phyloP scores from a whole-genome alignment of 2,113 vertebrate species.

The Anolis sagrei region DNA sequence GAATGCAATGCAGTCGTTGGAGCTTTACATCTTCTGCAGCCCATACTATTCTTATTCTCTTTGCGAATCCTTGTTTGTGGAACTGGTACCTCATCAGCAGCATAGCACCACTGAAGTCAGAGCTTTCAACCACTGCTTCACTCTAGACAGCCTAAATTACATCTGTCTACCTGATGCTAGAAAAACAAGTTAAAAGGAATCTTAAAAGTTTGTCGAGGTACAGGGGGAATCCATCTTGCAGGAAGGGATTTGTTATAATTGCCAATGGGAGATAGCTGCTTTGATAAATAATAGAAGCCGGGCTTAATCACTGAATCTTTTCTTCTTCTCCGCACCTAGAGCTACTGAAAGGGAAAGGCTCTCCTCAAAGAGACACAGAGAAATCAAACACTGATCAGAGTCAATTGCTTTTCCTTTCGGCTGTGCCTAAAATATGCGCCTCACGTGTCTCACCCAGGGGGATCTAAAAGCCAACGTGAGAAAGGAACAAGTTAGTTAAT shows the following conservation, averaged over 20 bases:
- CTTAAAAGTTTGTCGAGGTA: slow-evolving; percentile 4
- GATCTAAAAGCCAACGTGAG: rapidly evolving
- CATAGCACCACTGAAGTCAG: background rate
- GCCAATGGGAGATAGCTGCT: slow-evolving; percentile 2
- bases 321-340: background rate
- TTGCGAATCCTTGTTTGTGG: background rate
- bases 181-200: slow-evolving; percentile 11
- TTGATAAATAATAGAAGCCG: slow-evolving; percentile 22
- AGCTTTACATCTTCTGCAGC: background rate
- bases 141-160: background rate
- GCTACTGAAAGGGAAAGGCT: slow-evolving; percentile 34
- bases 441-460: slow-evolving; percentile 34
- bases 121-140: too few relatives aligned
- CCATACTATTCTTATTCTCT: background rate
- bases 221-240: background rate
- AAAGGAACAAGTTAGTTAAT: background rate
- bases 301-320: slow-evolving; percentile 10
- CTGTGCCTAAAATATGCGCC: slow-evolving; percentile 1
- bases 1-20: too few relatives aligned
- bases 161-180: background rate
- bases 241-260: slow-evolving; percentile 3
- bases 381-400: slow-evolving; percentile 29
- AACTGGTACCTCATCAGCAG: background rate
- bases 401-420: slow-evolving; percentile 33
- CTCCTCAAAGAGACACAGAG: slow-evolving; percentile 38